phyloP scores from a whole-genome alignment of 2,113 vertebrate species.

The Plecotus auritus region DNA sequence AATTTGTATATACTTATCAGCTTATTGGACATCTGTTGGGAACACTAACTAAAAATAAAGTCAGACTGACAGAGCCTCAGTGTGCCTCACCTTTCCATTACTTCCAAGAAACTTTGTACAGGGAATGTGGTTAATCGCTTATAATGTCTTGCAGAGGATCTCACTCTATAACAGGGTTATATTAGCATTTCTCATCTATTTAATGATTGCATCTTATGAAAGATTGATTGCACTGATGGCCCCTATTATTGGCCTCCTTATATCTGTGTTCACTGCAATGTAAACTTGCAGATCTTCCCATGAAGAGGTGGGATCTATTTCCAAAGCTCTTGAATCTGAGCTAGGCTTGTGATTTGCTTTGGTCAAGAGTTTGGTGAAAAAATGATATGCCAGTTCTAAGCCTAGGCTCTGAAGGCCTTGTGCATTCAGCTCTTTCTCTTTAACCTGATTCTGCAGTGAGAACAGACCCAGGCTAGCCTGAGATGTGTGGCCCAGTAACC shows the following conservation, averaged over 20 bases:
- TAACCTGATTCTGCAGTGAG: neutral
- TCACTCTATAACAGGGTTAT: neutral
- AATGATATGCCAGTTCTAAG: neutral
- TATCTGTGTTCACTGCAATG: neutral
- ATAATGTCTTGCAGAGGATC: neutral
- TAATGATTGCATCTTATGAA: neutral
- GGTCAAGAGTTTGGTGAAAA: neutral
- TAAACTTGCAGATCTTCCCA: neutral
- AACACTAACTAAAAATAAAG: neutral
- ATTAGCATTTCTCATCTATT: neutral
- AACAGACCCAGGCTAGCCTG: neutral
- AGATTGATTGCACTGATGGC: neutral
- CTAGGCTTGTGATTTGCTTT: neutral
- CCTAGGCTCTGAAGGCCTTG: neutral
- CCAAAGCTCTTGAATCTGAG: neutral
- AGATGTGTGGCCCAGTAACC: accelerated
- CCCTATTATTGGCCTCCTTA: neutral
- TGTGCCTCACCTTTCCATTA: neutral
- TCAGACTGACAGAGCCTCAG: neutral
- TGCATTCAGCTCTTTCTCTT: neutral
- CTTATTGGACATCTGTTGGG: neutral
- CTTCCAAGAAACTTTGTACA: neutral
- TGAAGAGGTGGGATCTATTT: neutral
- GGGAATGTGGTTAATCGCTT: neutral
- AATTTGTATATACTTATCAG: neutral